Percentiles rank a stretch among this genome's conserved stretches.
phyloP scores from a whole-genome alignment of 2,113 vertebrate species.

The Chlorocebus sabaeus region DNA sequence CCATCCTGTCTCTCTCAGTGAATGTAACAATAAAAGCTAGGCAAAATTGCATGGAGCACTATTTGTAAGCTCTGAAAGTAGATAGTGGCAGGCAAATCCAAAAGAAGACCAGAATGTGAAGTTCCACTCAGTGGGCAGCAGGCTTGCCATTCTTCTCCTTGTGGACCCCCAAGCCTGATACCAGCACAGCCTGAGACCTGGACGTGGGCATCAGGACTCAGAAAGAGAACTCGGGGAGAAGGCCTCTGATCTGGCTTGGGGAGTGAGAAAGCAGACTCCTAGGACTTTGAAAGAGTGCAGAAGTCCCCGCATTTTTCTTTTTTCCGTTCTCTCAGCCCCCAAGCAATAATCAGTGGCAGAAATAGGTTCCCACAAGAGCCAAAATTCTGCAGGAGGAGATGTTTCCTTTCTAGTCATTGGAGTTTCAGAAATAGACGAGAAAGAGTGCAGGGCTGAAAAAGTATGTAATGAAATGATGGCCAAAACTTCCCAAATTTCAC shows the following conservation, averaged over 20 bases:
- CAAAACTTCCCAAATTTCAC: background rate
- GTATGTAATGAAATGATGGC: background rate
- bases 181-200: background rate
- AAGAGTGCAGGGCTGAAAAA: background rate
- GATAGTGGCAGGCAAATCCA: too few relatives aligned
- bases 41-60: background rate
- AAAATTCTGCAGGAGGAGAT: too few relatives aligned
- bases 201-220: background rate
- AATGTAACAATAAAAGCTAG: background rate
- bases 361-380: too few relatives aligned
- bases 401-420: too few relatives aligned
- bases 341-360: too few relatives aligned
- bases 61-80: background rate
- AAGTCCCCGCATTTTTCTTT: background rate
- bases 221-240: accelerated
- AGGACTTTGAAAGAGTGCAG: background rate
- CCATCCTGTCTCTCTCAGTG: too few relatives aligned
- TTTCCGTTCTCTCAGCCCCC: background rate
- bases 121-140: accelerated
- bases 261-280: too few relatives aligned
- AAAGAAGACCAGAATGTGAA: background rate
- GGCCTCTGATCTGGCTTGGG: background rate
- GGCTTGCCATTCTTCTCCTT: too few relatives aligned
- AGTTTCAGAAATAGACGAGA: background rate
- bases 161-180: background rate